Base-by-base conservation (phyloP, 1,140 invertebrate species). In the Akabosia matsudoensis region DNA sequence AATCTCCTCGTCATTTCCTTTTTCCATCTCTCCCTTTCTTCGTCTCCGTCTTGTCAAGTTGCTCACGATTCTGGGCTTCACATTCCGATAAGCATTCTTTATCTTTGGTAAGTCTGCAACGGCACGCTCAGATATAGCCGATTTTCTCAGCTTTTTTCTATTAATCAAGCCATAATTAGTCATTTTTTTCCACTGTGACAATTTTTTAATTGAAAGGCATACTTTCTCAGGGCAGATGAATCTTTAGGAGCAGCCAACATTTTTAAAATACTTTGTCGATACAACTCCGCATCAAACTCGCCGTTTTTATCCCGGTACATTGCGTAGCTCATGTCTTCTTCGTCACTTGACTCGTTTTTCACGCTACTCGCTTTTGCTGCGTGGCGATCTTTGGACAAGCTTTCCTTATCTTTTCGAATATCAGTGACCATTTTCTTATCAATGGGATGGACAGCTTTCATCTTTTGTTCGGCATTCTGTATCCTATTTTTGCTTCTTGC, bases 281-380 rank as follows among this genome's bases (percentile, higher is more conserved):
- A 67, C n/a, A 30, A 30, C 31, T 67, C 61, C 4, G 4, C 30
- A 31, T 67, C 61, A 67, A 67, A 67, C 26, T 67, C 22, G 22
- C 61, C 61, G 31, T 67, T 67, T 67, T 67, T 24, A 67, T 67
- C 61, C 10, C 61, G 24, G 31, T 16, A 67, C 61, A 30, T 2
- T 28, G 61, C 61, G 31, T 30, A 31, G 28, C 26, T 30, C 26
- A 7, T 24, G 26, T 61, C 54, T 67, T 30, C 61, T 14, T 56
- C 54, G 37, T 45, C 37, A 45, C 37, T 45, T 24, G 54, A 56
- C 7, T 56, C 54, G 22, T 56, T 18, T 18, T 45, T 45, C 37
- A 18, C 7, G 18, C 37, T 45, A 45, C 37, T 45, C 18, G 37
- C 37, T 45, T 45, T 7, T 18, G 37, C 18, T 45, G 37, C 37